These are phyloP conservation scores for Pampus argenteus DNA, from an alignment of 2,797 vertebrate genomes.

Conservation along the genomic window DNA sequence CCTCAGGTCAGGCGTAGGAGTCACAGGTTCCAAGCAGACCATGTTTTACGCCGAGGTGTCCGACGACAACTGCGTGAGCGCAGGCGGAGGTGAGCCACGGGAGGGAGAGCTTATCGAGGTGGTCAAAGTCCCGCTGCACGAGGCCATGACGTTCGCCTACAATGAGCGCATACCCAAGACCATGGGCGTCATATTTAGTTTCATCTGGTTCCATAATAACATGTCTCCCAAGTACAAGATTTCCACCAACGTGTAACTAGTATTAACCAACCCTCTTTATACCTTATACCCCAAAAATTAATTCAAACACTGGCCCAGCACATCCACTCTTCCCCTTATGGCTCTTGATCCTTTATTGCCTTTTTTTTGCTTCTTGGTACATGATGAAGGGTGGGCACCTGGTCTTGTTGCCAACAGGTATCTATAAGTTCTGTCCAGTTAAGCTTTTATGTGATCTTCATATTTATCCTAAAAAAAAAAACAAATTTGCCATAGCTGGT, in stretches of 20 bases:
- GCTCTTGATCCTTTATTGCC: conserved; percentile 69
- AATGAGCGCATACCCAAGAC: conserved; percentile 90
- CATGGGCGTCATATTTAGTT: conserved; percentile 92
- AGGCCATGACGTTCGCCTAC: conserved; percentile 91
- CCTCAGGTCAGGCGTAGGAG: conserved; percentile 91
- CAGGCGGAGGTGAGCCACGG: conserved; percentile 88
- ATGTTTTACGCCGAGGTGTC: conserved; percentile 96
- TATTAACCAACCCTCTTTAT: conserved; percentile 52
- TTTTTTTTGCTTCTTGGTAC: conserved; percentile 72
- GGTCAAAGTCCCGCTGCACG: conserved; percentile 90
- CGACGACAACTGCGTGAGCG: conserved; percentile 87
- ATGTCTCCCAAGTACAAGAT: conserved; percentile 92
- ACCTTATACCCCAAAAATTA: conserved; percentile 58
- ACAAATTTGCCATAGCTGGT: conserved; percentile 68
- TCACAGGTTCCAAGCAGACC: conserved; percentile 92
- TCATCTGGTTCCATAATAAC: conserved; percentile 93
- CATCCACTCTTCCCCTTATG: conserved; percentile 54
- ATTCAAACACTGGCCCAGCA: conserved; percentile 71
- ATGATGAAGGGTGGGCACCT: conserved; percentile 66
- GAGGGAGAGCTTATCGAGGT: conserved; percentile 96
- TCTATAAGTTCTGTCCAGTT: conserved; percentile 58
- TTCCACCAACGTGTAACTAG: conserved; percentile 87
- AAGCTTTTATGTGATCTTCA: conserved; percentile 53
- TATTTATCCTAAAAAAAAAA: conserved; percentile 43
- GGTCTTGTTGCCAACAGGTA: conserved; percentile 63